phyloP scores from a whole-genome alignment of 1,140 invertebrate genomes.

The Olivierus martensii region DNA sequence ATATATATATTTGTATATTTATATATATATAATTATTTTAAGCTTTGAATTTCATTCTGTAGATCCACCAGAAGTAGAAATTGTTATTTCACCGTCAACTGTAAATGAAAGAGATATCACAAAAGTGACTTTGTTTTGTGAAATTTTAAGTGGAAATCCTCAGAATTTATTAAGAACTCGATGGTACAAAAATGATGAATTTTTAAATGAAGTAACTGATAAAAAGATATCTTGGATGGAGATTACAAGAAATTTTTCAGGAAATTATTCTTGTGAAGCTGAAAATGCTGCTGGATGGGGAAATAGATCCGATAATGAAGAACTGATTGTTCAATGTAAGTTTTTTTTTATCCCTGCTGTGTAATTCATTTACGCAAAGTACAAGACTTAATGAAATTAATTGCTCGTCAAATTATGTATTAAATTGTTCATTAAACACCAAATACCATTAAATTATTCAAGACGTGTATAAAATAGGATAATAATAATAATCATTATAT shows the following conservation, averaged over 20 bases:
- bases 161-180: slow-evolving; percentile 33
- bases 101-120: slow-evolving; percentile 54
- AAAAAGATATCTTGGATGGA: slow-evolving; percentile 39
- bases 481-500: too few relatives aligned
- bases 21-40: not conserved
- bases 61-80: slow-evolving; percentile 9
- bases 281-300: slow-evolving; percentile 76
- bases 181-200: slow-evolving; percentile 67
- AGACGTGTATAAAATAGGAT: too few relatives aligned
- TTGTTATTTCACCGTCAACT: slow-evolving; percentile 3
- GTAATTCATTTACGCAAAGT: too few relatives aligned
- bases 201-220: slow-evolving; percentile 70
- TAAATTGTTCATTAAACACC: not conserved
- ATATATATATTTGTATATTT: too few relatives aligned
- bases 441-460: too few relatives aligned
- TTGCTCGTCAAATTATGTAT: not conserved
- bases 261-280: slow-evolving; percentile 82
- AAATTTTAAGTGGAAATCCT: slow-evolving; percentile 46
- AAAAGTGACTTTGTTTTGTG: slow-evolving; percentile 50
- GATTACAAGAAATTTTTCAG: slow-evolving; percentile 66
- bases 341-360: too few relatives aligned
- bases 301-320: slow-evolving; percentile 49
- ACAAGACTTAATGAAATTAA: too few relatives aligned
- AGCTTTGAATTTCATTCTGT: not conserved
- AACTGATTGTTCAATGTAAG: slow-evolving; percentile 63